These are phyloP conservation scores for Blera fallax DNA, from an alignment of 2,888 invertebrate genomes.

Conservation along the genomic window DNA sequence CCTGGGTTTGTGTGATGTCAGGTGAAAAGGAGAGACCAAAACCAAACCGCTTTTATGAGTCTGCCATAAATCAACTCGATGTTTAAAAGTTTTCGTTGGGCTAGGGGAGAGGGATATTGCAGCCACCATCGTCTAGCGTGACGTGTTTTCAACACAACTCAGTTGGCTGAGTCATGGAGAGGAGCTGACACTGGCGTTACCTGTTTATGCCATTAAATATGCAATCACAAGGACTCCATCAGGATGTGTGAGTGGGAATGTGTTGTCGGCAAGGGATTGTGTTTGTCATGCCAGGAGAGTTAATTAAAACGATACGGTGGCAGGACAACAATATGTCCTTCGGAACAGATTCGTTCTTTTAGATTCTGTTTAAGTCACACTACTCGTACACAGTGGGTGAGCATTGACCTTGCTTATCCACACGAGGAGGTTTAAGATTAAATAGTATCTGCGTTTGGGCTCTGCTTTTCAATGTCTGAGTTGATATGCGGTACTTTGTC, in stretches of 20 bases:
- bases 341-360: conserved; percentile 14
- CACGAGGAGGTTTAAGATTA: background rate
- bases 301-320: conserved; percentile 65
- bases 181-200: background rate
- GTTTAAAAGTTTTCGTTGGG: conserved; percentile 55
- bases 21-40: conserved; percentile 27
- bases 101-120: conserved; percentile 11
- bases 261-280: conserved; percentile 6
- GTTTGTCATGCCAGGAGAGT: conserved; percentile 38
- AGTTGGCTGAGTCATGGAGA: conserved; percentile 31
- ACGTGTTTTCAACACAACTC: conserved; percentile 54
- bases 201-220: conserved; percentile 60
- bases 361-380: background rate
- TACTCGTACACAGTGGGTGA: background rate
- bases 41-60: conserved; percentile 47
- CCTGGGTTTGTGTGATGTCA: background rate
- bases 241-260: conserved; percentile 4
- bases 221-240: conserved; percentile 50
- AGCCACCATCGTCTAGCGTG: conserved; percentile 26
- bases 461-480: no score
- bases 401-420: conserved; percentile 46
- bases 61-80: conserved; percentile 64
- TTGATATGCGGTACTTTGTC: no score
- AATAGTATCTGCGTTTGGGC: no score
- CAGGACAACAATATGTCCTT: conserved; percentile 39